Evolutionary conservation across 2,888 invertebrate species (phyloP), one percentile per base, ranked within the genome.

Genomic region (Rhyacophila evoluta): DNA sequence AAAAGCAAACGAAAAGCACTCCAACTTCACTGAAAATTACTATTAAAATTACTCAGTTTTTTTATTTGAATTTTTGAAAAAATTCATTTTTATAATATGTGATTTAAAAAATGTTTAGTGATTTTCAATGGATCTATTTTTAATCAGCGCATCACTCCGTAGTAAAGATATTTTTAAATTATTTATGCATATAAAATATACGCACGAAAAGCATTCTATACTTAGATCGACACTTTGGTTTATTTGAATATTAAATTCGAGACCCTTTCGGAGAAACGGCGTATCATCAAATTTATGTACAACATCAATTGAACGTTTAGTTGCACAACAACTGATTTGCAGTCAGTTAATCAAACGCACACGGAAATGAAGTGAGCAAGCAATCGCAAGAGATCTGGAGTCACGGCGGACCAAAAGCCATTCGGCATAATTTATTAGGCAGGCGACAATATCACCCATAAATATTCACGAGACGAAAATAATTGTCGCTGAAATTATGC

Each of bases 401-500:
- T 72, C 72, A 11, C 72, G 37, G 55, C 70, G n/a, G 69, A 39
- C 41, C 37, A 25, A 19, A 67, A 38, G 74, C 70, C 15, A 19
- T 69, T 39, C 41, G 74, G 37, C 67, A 69, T 79, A 81, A 81
- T 79, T 81, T 79, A 81, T 81, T 78, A 33, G 55, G 68, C 41
- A 74, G 37, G 78, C 81, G 81, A 81, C 81, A 81, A 81, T 81
- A 81, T 79, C 75, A 41, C 74, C 75, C 81, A 81, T 81, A 81
- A 81, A 81, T 81, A 81, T 81, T 81, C 79, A 78, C 72, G 72
- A 78, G 29, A 77, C 77, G 79, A 79, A 81, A 79, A 81, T 81
- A 81, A 81, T 81, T 81, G 81, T 72, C 36, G 78, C 74, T 70
- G 27, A 74, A 74, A 78, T 78, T 74, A 70, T 74, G 74, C 73